Evolutionary conservation across 2,113 vertebrate species (phyloP).

Genomic region (Orthonyx spaldingii): DNA sequence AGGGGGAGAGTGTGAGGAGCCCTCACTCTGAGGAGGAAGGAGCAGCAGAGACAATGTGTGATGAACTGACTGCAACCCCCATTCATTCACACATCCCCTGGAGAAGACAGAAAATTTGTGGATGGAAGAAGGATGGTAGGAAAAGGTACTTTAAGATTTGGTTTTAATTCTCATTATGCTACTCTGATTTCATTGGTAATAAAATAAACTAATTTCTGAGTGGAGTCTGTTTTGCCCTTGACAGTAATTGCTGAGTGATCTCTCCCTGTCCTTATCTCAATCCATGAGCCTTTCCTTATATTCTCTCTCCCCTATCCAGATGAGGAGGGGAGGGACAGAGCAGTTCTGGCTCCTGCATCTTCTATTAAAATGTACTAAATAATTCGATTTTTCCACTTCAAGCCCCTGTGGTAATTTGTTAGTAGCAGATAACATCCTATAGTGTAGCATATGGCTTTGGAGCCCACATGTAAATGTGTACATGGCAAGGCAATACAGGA

Average conservation of each 20-base stretch:
- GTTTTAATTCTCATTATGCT: background rate
- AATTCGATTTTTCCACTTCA: background rate
- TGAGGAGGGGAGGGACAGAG: background rate
- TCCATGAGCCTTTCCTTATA: background rate
- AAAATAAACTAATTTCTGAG: background rate
- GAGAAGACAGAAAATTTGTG: background rate
- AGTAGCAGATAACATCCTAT: background rate
- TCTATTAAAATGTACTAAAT: background rate
- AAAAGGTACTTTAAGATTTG: background rate
- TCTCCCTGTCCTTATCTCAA: background rate
- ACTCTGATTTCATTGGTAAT: background rate
- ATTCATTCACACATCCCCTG: background rate
- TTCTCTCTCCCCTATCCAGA: background rate
- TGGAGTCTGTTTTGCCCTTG: background rate
- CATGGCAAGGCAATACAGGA: background rate
- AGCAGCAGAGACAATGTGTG: background rate
- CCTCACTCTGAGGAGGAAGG: background rate
- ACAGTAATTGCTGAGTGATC: background rate
- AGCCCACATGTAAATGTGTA: background rate
- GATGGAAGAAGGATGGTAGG: background rate
- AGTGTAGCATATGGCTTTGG: background rate
- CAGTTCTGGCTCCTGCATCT: background rate
- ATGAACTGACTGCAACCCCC: background rate
- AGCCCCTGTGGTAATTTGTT: background rate
- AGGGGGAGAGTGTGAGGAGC: no score